Conservation (phyloP, 2,113 vertebrate species). For the Pachycephala philippinensis region DNA sequence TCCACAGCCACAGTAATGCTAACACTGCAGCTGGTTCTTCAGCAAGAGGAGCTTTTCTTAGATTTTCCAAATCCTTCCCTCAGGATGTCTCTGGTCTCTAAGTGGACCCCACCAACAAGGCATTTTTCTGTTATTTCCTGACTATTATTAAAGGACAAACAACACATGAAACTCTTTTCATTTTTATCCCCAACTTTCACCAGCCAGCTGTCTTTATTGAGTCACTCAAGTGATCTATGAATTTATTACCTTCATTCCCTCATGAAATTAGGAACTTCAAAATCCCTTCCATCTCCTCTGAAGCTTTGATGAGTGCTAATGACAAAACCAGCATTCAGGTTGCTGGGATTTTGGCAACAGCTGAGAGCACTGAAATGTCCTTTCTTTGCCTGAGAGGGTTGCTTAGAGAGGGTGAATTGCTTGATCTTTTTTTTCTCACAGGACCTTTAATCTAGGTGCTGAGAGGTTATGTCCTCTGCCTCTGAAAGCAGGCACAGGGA, state of each 20-base stretch:
- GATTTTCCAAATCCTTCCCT: not conserved
- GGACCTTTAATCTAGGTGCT: not conserved
- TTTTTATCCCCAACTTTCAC: not conserved
- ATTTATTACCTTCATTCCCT: not conserved
- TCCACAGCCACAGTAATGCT: fast-evolving
- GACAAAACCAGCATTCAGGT: not conserved
- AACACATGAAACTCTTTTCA: not conserved
- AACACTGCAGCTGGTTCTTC: not conserved
- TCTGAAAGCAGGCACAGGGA: not conserved
- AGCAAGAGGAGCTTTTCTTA: not conserved
- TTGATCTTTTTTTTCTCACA: not conserved
- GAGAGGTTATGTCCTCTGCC: not conserved
- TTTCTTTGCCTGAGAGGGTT: not conserved
- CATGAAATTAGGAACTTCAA: not conserved
- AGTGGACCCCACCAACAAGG: not conserved
- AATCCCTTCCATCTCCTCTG: not conserved
- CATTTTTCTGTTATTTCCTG: not conserved
- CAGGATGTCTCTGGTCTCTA: not conserved
- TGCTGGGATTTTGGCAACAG: not conserved
- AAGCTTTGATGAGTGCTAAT: not conserved
- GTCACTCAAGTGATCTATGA: not conserved
- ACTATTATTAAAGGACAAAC: not conserved
- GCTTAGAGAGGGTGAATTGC: not conserved
- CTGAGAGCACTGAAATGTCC: not conserved
- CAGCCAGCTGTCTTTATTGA: not conserved